phyloP scores from a whole-genome alignment of 2,888 invertebrate species.

The Buathra laborator region DNA sequence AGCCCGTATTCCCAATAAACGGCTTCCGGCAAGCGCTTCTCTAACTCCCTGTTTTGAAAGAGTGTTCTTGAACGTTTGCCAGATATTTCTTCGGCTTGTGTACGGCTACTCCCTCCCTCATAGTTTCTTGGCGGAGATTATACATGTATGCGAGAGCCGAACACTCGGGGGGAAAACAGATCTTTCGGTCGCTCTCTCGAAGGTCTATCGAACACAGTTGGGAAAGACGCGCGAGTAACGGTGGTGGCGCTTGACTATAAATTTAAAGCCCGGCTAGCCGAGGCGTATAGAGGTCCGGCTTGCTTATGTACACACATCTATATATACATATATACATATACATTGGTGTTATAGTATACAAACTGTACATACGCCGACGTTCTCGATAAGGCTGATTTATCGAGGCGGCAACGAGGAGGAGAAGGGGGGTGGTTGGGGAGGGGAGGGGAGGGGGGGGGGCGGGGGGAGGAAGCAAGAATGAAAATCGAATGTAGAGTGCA shows the following conservation, averaged over 20 bases:
- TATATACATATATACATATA: not conserved
- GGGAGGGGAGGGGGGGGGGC: not conserved
- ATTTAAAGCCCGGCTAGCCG: slow-evolving; percentile 43
- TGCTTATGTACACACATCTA: not conserved
- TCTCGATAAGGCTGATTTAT: slow-evolving; percentile 71
- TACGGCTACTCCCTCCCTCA: not conserved
- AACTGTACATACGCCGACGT: slow-evolving; percentile 57
- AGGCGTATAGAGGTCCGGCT: slow-evolving; percentile 37
- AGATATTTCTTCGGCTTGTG: slow-evolving; percentile 48
- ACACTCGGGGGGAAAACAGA: slow-evolving; percentile 41
- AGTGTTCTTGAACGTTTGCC: slow-evolving; percentile 57
- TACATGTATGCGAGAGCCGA: slow-evolving; percentile 26
- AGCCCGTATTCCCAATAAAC: slow-evolving; percentile 43
- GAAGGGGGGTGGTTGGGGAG: not conserved
- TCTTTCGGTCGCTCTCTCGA: slow-evolving; percentile 19
- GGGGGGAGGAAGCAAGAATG: slow-evolving; percentile 57
- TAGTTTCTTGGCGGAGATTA: slow-evolving; percentile 46
- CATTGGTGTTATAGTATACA: slow-evolving; percentile 15
- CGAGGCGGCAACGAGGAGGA: slow-evolving; percentile 49
- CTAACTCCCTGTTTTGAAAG: slow-evolving; percentile 43
- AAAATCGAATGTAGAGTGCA: slow-evolving; percentile 63
- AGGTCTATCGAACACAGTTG: slow-evolving; percentile 34
- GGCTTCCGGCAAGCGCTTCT: slow-evolving; percentile 10
- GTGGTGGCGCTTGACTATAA: slow-evolving; percentile 39
- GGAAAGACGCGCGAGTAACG: slow-evolving; percentile 38